Evolutionary conservation across 2,113 vertebrate species (phyloP), one percentile per base, ranked within the genome.

Genomic region (Mobula hypostoma): DNA sequence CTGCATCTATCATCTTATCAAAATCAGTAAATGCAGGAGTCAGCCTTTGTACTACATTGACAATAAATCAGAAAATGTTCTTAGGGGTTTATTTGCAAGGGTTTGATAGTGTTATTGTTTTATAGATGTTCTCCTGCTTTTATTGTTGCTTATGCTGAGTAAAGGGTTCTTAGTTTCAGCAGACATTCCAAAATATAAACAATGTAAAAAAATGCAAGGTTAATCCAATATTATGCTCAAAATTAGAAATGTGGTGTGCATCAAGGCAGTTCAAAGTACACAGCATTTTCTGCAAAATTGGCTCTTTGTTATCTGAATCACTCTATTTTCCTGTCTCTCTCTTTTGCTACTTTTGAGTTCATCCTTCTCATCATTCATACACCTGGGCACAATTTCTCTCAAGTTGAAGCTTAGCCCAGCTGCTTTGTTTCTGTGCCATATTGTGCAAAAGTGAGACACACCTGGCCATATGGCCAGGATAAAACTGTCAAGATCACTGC

Each of bases 1-100:
- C 94, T 83, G 94, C 95, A 94, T 96, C 96, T 94, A 95, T 96
- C 96, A 95, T 56, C 95, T 95, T 95, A 95, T 96, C 96, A 96
- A 95, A 95, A 95, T 94, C 95, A 94, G 94, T 94, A 94, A 95
- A 94, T 95, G 94, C 95, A 94, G 95, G 95, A 72, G 74, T 27
- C 21, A 70, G 40, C 32, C 56, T 56, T 56, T 93, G 68, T 19
- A 11, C 21, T 0, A 21, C 36, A 76, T 56, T 24, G 48, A 48
- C 21, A 74, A 40, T 74, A 93, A 90, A 68, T 90, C 91, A 74
- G 72, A 36, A 93, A 56, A 90, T 48, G 91, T 76, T 93, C 11
- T 14, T 14, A 24, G 48, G 70, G 91, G 70, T 74, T 91, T 48
- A 93, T 74, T 93, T 74, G 40, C n/a, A 56, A 74, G 7, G 17